These are phyloP conservation scores for Caracal caracal DNA, from an alignment of 2,113 vertebrate species.

Conservation along the genomic window DNA sequence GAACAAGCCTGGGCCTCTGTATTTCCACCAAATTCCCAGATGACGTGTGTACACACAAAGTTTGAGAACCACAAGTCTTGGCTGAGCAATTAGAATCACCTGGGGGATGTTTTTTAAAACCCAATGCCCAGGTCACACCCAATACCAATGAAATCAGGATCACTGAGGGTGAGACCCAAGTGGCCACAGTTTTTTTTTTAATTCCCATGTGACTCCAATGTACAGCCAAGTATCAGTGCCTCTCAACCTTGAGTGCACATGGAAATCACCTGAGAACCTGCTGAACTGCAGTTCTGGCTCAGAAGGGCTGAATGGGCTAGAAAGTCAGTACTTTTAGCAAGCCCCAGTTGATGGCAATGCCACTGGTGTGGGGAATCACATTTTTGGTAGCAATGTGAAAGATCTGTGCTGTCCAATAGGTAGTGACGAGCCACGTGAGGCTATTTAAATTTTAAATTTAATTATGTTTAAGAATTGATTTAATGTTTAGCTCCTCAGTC, in stretches of 20 bases:
- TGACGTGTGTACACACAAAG: neutral
- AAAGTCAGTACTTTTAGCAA: neutral
- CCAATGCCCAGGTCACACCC: neutral
- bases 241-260: neutral
- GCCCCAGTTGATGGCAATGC: neutral
- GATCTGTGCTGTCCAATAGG: neutral
- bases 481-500: conserved; percentile 9
- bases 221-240: neutral
- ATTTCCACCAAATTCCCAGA: neutral
- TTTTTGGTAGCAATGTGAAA: neutral
- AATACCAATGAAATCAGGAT: conserved; percentile 11
- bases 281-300: neutral
- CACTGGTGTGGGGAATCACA: neutral
- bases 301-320: neutral
- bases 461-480: neutral
- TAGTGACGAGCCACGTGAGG: neutral
- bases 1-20: neutral
- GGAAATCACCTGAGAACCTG: neutral
- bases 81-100: neutral
- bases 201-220: neutral
- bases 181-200: neutral
- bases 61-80: neutral
- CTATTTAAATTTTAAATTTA: conserved; percentile 29
- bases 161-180: no score
- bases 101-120: neutral